Evolutionary conservation across 2,888 invertebrate species (phyloP).

Genomic region (Trissolcus brochymenae): DNA sequence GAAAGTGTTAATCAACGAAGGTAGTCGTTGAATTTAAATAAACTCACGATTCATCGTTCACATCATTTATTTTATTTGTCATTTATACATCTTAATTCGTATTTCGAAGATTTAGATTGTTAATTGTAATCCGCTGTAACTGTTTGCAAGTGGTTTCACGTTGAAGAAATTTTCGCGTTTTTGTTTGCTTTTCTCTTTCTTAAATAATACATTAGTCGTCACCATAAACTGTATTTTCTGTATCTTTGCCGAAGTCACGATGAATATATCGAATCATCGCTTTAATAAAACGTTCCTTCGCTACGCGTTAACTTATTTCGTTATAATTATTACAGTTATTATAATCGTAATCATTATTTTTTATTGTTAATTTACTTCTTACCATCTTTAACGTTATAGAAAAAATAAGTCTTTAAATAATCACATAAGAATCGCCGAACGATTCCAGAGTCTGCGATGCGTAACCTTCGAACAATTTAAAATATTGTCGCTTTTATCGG

Average conservation of each 20-base stretch:
- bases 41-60: slow-evolving; percentile 54
- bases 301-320: slow-evolving; percentile 68
- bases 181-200: slow-evolving; percentile 25
- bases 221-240: slow-evolving; percentile 27
- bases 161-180: slow-evolving; percentile 28
- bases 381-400: slow-evolving; percentile 71
- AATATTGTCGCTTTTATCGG: not conserved
- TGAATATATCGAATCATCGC: slow-evolving; percentile 65
- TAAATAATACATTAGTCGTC: slow-evolving; percentile 52
- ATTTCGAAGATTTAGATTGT: slow-evolving; percentile 64
- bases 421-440: slow-evolving; percentile 74
- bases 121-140: slow-evolving; percentile 52
- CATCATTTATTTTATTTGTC: slow-evolving; percentile 67
- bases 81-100: slow-evolving; percentile 70
- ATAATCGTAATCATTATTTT: slow-evolving; percentile 51
- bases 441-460: slow-evolving; percentile 56
- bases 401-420: slow-evolving; percentile 76
- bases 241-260: slow-evolving; percentile 62
- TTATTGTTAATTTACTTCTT: slow-evolving; percentile 54
- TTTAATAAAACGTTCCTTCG: slow-evolving; percentile 69
- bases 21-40: not conserved
- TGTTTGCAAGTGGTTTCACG: slow-evolving; percentile 60
- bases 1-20: no score
- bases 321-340: slow-evolving; percentile 59
- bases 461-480: slow-evolving; percentile 17